Percentiles rank a stretch among this genome's conserved stretches.
Evolutionary conservation across 2,888 invertebrate species (phyloP).

Genomic region (Cosmia pyralina): DNA sequence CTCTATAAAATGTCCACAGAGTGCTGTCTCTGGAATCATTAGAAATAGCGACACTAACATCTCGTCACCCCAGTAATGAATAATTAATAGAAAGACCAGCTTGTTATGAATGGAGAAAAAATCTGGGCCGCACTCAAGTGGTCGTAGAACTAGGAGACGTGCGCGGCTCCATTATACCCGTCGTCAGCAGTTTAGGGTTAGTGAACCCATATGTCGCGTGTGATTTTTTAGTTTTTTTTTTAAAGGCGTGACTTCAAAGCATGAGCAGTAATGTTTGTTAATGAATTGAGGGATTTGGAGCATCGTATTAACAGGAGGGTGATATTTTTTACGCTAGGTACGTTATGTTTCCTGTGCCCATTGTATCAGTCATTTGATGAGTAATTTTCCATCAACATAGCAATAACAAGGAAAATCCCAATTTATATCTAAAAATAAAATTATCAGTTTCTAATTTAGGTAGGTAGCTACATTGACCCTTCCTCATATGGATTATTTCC

Average conservation of each 20-base stretch:
- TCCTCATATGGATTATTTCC: not conserved
- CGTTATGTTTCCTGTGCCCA: not conserved
- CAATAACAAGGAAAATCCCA: conserved; percentile 29
- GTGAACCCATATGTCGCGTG: conserved; percentile 71
- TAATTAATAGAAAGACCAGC: conserved; percentile 63
- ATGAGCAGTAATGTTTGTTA: conserved; percentile 25
- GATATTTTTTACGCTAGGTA: conserved; percentile 17
- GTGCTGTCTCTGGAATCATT: conserved; percentile 1
- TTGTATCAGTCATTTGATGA: not conserved
- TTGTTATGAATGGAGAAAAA: conserved; percentile 67
- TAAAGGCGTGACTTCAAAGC: conserved; percentile 32
- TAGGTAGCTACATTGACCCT: not conserved
- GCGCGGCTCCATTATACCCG: conserved; percentile 62
- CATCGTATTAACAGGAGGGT: conserved; percentile 3
- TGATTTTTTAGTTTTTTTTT: conserved; percentile 51
- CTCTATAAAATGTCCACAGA: not conserved
- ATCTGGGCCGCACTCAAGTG: conserved; percentile 75
- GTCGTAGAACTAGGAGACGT: conserved; percentile 63
- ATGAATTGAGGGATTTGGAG: conserved; percentile 25
- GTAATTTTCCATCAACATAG: not conserved
- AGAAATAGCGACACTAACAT: conserved; percentile 24
- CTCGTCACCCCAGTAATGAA: conserved; percentile 34
- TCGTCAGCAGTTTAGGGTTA: conserved; percentile 76
- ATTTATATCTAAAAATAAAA: conserved; percentile 19
- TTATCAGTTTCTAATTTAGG: not conserved